Conservation (phyloP, 1,140 invertebrate genomes). For the Trichoplusia ni region DNA sequence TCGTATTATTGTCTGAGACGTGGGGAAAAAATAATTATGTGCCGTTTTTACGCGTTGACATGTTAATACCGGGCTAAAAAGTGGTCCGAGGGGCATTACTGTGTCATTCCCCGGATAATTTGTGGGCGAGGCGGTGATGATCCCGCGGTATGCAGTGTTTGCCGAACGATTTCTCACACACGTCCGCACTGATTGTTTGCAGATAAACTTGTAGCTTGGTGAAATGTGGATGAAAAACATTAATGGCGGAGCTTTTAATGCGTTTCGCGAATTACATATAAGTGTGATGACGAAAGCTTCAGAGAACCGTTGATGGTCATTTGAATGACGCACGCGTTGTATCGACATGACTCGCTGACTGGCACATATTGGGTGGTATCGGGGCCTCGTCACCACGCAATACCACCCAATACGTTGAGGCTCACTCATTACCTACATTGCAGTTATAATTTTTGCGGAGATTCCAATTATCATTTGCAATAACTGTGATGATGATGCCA, state of each 20-base stretch:
- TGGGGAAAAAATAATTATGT: conserved; percentile 27
- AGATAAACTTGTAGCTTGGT: background rate
- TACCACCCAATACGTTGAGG: too few species aligned
- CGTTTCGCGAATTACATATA: background rate
- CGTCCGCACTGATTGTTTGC: background rate
- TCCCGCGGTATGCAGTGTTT: conserved; percentile 11
- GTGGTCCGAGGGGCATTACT: conserved; percentile 6
- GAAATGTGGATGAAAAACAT: conserved; percentile 18
- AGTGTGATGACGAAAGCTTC: conserved; percentile 11
- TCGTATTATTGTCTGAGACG: conserved; percentile 38
- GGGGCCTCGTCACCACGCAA: too few species aligned
- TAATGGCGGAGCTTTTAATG: background rate
- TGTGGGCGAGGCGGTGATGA: conserved; percentile 12
- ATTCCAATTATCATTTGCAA: too few species aligned
- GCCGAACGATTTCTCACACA: conserved; percentile 7
- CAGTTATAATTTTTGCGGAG: too few species aligned
- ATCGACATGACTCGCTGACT: background rate
- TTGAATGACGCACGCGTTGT: background rate
- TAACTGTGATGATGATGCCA: too few species aligned
- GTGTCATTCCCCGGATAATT: conserved; percentile 25
- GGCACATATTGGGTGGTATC: too few species aligned
- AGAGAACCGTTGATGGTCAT: conserved; percentile 8
- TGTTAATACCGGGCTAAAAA: conserved; percentile 21
- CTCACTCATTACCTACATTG: too few species aligned
- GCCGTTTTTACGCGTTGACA: conserved; percentile 10